Evolutionary conservation across 2,113 vertebrate species (phyloP).

Genomic region (Ahaetulla prasina): DNA sequence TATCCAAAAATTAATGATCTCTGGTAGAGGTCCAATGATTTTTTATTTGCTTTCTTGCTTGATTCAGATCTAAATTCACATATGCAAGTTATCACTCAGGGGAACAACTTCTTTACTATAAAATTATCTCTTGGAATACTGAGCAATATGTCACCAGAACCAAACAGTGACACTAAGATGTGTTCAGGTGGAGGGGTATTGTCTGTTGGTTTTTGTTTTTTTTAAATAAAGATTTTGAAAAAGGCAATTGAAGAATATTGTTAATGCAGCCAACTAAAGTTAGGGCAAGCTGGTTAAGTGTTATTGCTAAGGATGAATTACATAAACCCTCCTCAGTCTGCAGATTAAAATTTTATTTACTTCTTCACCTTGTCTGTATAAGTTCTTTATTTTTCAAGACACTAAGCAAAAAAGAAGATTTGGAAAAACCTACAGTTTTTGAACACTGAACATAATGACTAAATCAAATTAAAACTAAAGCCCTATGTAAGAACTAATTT

Average conservation of each 20-base stretch:
- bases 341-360: not conserved
- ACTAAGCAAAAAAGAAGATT: slow-evolving; percentile 47
- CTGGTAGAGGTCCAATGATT: not conserved
- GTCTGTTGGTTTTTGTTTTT: not conserved
- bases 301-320: not conserved
- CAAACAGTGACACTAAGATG: not conserved
- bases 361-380: slow-evolving; percentile 49
- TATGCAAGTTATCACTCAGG: not conserved
- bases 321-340: slow-evolving; percentile 11
- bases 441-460: slow-evolving; percentile 44
- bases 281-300: not conserved
- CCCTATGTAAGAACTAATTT: slow-evolving; percentile 4
- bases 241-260: slow-evolving; percentile 19
- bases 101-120: not conserved
- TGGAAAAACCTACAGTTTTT: slow-evolving; percentile 48
- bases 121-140: not conserved
- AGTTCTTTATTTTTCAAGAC: slow-evolving; percentile 39
- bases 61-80: not conserved
- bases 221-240: not conserved
- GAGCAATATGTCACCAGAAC: fast-evolving
- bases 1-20: not conserved
- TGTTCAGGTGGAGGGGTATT: not conserved
- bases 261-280: slow-evolving; percentile 2
- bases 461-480: slow-evolving; percentile 16
- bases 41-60: not conserved